Evolutionary conservation across 2,888 invertebrate genomes (phyloP), one percentile per base, ranked within the genome.

Genomic region (Oscheius myriophilus): DNA sequence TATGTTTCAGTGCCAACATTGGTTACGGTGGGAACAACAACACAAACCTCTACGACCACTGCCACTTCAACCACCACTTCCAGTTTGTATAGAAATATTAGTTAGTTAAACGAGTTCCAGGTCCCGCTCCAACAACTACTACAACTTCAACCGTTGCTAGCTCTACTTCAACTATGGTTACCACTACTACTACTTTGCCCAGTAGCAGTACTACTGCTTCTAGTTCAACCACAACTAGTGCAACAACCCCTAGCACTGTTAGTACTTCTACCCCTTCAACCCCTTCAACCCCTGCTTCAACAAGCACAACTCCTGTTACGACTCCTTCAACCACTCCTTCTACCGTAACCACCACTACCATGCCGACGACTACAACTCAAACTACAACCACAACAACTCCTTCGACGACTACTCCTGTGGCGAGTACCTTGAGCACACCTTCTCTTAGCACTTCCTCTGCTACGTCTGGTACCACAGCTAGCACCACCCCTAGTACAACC

Each of bases 101-200:
- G 3, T 18, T 18, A 16, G 11, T 46, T 46, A 16, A 18, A 46
- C 16, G 46, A 3, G 18, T 46, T 46, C 4, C 12, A 46, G 46
- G 46, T 18, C 18, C 46, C 12, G 41, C 58, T 6, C 39, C 39
- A 6, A 58, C 58, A 41, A 58, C 18, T 41, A 58, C 21, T 42
- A 9, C 43, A n/a, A 16, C 58, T 4, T 4, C 42, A 41, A 14
- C 58, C 11, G 42, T 25, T 25, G 26, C 18, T 53, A 53, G 53
- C 14, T 16, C 53, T 21, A 53, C 53, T 21, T 18, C 53, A 21
- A 21, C 25, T 53, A 6, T 25, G 3, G n/a, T 42, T n/a, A 14
- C 55, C 16, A 6, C 39, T 6, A 55, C 58, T 21, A 11, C 18
- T 18, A 21, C 58, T 21, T 42, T 21, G 6, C n/a, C 23, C 58